These are phyloP conservation scores for Leptinotarsa undecemlineata DNA, from an alignment of 1,140 invertebrate species.

Conservation along the genomic window DNA sequence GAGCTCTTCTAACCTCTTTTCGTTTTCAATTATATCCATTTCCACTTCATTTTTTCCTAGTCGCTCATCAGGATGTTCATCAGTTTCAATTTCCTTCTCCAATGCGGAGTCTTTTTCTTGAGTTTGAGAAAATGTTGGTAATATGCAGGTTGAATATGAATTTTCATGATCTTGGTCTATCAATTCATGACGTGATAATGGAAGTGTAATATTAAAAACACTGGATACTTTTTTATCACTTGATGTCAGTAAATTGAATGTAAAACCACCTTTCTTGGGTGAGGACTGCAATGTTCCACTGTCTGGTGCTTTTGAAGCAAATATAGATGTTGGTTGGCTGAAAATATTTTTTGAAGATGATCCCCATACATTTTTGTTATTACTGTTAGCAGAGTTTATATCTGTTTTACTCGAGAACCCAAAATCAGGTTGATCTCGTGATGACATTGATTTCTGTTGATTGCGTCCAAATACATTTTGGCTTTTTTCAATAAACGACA, in stretches of 20 bases:
- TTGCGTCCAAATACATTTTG: background rate
- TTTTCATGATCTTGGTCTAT: background rate
- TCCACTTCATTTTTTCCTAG: background rate
- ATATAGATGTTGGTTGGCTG: constrained; percentile 1
- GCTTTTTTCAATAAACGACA: background rate
- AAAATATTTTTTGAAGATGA: background rate
- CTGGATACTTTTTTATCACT: background rate
- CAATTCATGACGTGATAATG: background rate
- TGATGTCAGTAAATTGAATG: constrained; percentile 19
- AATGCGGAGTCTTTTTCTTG: background rate
- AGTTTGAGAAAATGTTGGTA: background rate
- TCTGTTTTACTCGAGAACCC: background rate
- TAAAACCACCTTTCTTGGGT: constrained; percentile 33
- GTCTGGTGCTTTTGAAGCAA: no score
- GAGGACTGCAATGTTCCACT: background rate
- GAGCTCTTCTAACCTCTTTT: constrained; percentile 32
- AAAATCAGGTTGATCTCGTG: background rate
- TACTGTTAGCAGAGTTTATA: background rate
- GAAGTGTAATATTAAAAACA: background rate
- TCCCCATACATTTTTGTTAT: background rate
- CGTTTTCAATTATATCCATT: constrained; percentile 8
- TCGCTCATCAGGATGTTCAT: background rate
- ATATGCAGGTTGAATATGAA: background rate
- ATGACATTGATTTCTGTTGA: background rate
- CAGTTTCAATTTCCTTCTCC: background rate